These are phyloP conservation scores for Ptychadena robeensis DNA, from an alignment of 2,797 vertebrate species.

Conservation along the genomic window DNA sequence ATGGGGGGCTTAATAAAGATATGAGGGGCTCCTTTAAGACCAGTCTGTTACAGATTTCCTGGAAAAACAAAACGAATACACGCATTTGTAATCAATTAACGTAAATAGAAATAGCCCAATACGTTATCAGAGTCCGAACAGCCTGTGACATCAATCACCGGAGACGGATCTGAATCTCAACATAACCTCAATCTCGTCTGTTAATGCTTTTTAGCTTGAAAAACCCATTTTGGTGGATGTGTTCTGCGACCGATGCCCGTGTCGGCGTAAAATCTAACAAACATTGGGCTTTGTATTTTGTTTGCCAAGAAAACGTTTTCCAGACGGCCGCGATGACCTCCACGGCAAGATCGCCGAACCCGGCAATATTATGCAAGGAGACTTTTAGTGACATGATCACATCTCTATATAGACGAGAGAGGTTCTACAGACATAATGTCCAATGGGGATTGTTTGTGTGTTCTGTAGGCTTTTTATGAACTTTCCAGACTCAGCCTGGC, in stretches of 20 bases:
- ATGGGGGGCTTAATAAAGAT: background rate
- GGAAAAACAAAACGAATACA: background rate
- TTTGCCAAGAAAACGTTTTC: conserved; percentile 12
- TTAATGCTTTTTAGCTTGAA: conserved; percentile 23
- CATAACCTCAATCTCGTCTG: conserved; percentile 36
- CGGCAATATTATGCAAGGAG: background rate
- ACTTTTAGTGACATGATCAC: background rate
- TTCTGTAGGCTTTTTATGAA: background rate
- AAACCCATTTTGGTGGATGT: conserved; percentile 3
- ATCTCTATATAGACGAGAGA: background rate
- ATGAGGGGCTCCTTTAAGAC: background rate
- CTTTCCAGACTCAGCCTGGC: background rate
- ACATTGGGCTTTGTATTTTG: conserved; percentile 31
- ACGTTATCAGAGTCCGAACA: conserved; percentile 13
- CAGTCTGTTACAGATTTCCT: too few species aligned
- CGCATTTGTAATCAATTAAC: background rate
- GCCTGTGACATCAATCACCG: conserved; percentile 36
- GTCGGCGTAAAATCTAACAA: conserved; percentile 13
- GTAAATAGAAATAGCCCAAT: background rate
- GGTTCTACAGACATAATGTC: background rate
- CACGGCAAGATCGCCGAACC: background rate
- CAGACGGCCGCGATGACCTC: conserved; percentile 5
- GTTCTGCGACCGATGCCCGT: conserved; percentile 29
- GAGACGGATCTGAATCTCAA: conserved; percentile 30
- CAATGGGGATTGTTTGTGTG: background rate